phyloP scores from a whole-genome alignment of 2,797 vertebrate species.

The Sylvia borin region DNA sequence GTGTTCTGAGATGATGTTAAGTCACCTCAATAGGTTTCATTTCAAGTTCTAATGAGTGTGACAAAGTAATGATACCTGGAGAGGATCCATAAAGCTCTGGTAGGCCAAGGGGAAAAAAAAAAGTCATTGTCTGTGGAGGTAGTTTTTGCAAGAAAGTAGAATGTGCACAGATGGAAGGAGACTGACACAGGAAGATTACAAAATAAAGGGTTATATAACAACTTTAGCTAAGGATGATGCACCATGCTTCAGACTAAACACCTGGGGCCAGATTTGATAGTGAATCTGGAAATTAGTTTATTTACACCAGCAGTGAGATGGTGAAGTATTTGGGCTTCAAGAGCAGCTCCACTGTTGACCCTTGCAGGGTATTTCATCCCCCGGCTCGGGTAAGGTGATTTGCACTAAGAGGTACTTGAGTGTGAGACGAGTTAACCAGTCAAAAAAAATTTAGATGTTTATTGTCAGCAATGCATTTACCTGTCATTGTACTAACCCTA shows the following conservation, averaged over 20 bases:
- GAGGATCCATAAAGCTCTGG: conserved; percentile 17
- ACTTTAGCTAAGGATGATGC: neutral
- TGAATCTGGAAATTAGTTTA: neutral
- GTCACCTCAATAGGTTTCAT: conserved; percentile 60
- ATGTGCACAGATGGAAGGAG: neutral
- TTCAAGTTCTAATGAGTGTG: conserved; percentile 63
- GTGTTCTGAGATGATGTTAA: conserved; percentile 40
- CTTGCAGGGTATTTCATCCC: neutral
- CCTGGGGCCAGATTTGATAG: neutral
- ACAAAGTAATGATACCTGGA: conserved; percentile 41
- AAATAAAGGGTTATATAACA: neutral
- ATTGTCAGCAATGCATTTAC: neutral
- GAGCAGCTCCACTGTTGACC: neutral
- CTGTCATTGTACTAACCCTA: neutral
- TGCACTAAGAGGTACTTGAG: neutral
- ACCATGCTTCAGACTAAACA: neutral
- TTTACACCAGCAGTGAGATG: neutral
- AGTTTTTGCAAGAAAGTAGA: conserved; percentile 7
- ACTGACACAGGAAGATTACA: neutral
- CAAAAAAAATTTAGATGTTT: neutral
- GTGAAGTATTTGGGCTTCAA: neutral
- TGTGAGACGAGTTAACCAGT: neutral
- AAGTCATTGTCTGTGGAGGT: neutral
- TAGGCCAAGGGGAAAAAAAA: neutral
- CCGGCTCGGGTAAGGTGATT: neutral